A percentile compares a stretch with the other conserved stretches of the same genome.
These are phyloP conservation scores for Keiferia lycopersicella DNA, from an alignment of 2,888 invertebrate genomes.

Conservation along the genomic window DNA sequence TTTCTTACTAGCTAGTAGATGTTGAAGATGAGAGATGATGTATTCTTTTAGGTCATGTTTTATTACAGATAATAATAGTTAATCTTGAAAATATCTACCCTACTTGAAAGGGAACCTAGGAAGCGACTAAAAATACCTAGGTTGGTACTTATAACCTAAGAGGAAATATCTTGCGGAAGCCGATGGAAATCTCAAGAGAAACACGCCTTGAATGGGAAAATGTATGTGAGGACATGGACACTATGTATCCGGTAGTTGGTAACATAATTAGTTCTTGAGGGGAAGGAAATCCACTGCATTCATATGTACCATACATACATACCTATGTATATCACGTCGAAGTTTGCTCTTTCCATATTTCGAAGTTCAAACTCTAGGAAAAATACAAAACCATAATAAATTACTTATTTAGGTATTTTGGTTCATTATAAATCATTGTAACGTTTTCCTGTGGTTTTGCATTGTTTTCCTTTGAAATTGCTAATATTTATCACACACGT, in stretches of 20 bases:
- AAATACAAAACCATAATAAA: too few species aligned
- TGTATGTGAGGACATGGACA: constrained; percentile 1
- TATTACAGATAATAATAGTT: background rate
- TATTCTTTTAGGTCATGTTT: too few species aligned
- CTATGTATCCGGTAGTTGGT: background rate
- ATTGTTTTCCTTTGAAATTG: background rate
- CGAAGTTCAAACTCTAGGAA: too few species aligned
- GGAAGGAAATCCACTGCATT: background rate
- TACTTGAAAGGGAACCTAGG: background rate
- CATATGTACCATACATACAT: too few species aligned
- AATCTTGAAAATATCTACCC: too few species aligned
- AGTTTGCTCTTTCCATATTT: too few species aligned
- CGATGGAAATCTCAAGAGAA: constrained; percentile 12
- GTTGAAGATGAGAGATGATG: too few species aligned
- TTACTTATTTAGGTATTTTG: background rate
- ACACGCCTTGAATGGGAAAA: constrained; percentile 12
- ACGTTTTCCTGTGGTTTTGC: background rate
- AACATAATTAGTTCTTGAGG: background rate
- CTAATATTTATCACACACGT: background rate
- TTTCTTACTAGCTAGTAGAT: too few species aligned
- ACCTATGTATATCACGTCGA: too few species aligned
- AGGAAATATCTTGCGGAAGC: constrained; percentile 17
- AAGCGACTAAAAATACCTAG: background rate
- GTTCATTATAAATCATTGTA: background rate
- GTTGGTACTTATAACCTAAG: background rate